These are phyloP conservation scores for Dasysyrphus albostriatus DNA, from an alignment of 2,888 invertebrate genomes.

Conservation along the genomic window DNA sequence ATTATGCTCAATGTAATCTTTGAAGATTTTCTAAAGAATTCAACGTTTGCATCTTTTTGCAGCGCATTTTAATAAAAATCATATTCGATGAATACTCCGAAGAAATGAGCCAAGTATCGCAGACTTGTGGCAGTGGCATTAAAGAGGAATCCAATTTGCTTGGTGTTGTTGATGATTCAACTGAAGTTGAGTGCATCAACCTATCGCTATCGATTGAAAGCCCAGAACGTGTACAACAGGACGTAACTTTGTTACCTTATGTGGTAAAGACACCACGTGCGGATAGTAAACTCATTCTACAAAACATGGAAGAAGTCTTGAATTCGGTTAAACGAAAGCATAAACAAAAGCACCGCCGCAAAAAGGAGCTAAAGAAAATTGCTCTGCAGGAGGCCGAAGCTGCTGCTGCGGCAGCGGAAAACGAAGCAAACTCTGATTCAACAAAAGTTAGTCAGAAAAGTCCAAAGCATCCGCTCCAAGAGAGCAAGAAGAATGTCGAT, in stretches of 20 bases:
- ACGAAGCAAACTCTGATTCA: constrained; percentile 65
- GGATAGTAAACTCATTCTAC: constrained; percentile 81
- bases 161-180: constrained; percentile 10
- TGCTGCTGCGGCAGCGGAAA: constrained; percentile 69
- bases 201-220: constrained; percentile 18
- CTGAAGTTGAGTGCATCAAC: constrained; percentile 28
- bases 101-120: constrained; percentile 70
- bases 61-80: constrained; percentile 50
- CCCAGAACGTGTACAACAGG: constrained; percentile 14
- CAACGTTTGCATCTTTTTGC: constrained; percentile 59
- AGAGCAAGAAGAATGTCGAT: constrained; percentile 78
- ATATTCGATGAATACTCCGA: constrained; percentile 65
- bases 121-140: constrained; percentile 36
- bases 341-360: constrained; percentile 81
- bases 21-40: constrained; percentile 33
- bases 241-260: constrained; percentile 71
- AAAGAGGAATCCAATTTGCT: constrained; percentile 57
- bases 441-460: constrained; percentile 68
- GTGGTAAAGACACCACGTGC: constrained; percentile 80
- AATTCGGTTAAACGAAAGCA: constrained; percentile 82
- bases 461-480: constrained; percentile 77
- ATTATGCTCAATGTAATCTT: constrained; percentile 20
- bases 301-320: constrained; percentile 83
- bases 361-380: constrained; percentile 81
- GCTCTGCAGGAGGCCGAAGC: constrained; percentile 79